Percentiles rank a stretch among this genome's conserved stretches.
These are phyloP conservation scores for Chironex yamaguchii DNA, from an alignment of 30 jellyfish, hydroid and myxozoan species.

Conservation along the genomic window DNA sequence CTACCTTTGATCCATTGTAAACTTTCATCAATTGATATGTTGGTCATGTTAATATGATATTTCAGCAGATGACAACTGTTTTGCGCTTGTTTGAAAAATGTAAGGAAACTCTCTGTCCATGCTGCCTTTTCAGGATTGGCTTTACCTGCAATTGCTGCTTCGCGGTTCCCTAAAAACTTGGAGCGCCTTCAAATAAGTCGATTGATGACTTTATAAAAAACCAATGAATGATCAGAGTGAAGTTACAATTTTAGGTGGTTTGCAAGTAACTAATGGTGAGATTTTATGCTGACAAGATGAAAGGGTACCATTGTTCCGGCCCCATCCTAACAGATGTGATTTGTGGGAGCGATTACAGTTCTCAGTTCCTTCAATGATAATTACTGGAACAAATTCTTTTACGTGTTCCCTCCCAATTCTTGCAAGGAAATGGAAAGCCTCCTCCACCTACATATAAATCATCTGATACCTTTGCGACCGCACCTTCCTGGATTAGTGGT, in stretches of 20 bases:
- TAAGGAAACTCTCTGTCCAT: background rate
- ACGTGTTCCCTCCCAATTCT: background rate
- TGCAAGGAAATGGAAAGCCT: background rate
- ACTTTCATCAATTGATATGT: background rate
- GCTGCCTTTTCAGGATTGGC: background rate
- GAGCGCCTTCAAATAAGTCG: background rate
- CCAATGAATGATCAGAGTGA: background rate
- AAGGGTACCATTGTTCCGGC: background rate
- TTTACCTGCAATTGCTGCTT: background rate
- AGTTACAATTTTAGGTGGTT: background rate
- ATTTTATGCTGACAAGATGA: too few relatives aligned
- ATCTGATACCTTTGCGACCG: background rate
- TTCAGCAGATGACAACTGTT: background rate
- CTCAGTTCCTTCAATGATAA: background rate
- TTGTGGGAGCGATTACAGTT: background rate
- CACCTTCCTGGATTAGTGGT: background rate
- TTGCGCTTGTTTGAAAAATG: background rate
- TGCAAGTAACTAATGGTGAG: background rate
- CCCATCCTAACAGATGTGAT: background rate
- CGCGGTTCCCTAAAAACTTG: background rate
- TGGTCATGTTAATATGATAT: background rate
- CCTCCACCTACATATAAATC: conserved; percentile 3
- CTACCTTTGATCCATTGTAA: background rate
- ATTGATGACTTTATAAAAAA: background rate
- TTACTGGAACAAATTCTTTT: background rate